Percentiles rank a stretch among this genome's conserved stretches.
phyloP scores from a whole-genome alignment of 2,797 vertebrate genomes.

The Spondyliosoma cantharus region DNA sequence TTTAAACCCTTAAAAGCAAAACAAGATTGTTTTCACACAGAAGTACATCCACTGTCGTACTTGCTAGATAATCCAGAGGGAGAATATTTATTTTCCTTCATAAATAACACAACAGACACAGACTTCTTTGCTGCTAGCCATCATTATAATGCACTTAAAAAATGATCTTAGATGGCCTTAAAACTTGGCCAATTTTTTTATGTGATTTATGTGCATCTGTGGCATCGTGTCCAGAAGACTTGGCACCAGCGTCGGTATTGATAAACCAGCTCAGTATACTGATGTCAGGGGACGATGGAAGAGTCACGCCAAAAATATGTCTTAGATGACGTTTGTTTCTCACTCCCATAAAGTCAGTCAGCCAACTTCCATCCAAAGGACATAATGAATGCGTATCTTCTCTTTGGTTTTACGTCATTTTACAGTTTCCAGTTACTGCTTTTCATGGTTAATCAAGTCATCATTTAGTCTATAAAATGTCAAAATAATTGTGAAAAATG shows the following conservation, averaged over 20 bases:
- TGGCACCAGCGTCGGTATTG: slow-evolving; percentile 18
- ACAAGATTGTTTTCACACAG: neutral
- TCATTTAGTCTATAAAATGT: no score
- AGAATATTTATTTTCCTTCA: neutral
- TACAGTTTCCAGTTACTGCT: no score
- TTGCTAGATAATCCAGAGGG: neutral
- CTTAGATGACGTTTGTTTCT: slow-evolving; percentile 9
- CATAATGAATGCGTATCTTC: neutral
- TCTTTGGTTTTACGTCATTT: neutral
- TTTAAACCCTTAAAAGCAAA: neutral
- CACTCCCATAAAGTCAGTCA: neutral
- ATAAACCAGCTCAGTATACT: slow-evolving; percentile 28
- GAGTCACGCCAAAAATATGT: slow-evolving; percentile 13
- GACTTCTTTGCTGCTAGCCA: neutral
- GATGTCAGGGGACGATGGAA: slow-evolving; percentile 43
- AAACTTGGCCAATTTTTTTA: slow-evolving; percentile 18
- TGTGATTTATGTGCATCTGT: slow-evolving; percentile 9
- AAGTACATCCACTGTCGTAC: neutral
- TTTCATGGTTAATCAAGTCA: no score
- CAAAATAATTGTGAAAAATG: no score
- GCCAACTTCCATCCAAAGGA: no score
- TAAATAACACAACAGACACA: neutral
- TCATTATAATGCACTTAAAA: slow-evolving; percentile 7
- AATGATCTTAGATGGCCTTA: neutral
- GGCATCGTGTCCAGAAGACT: slow-evolving; percentile 5